A percentile compares a stretch with the other conserved stretches of the same genome.
These are phyloP conservation scores for Mythimna pallens DNA, from an alignment of 2,888 invertebrate genomes.

Conservation along the genomic window DNA sequence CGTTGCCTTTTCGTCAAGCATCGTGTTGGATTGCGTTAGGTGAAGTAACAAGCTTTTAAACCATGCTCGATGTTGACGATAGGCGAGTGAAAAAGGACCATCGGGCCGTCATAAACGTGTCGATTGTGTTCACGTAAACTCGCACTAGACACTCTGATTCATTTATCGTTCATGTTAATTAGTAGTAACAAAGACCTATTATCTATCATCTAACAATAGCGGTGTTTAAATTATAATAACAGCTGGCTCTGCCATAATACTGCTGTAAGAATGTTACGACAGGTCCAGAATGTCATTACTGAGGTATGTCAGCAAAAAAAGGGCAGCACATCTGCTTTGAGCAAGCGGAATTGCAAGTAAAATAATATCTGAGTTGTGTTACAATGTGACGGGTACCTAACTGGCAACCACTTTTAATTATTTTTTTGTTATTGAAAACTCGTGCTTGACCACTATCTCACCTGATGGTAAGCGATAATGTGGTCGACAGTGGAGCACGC, in stretches of 20 bases:
- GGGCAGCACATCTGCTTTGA: slow-evolving; percentile 11
- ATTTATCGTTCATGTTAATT: slow-evolving; percentile 16
- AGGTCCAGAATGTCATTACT: slow-evolving; percentile 18
- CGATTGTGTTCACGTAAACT: too few relatives aligned
- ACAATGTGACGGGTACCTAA: neutral
- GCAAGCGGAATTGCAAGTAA: neutral
- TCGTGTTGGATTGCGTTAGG: too few relatives aligned
- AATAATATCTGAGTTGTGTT: neutral
- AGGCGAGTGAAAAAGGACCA: too few relatives aligned
- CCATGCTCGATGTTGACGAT: too few relatives aligned
- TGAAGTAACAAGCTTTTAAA: too few relatives aligned
- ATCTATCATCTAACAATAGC: slow-evolving; percentile 35
- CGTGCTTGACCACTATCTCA: too few relatives aligned
- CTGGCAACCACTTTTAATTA: too few relatives aligned
- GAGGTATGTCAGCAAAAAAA: slow-evolving; percentile 21
- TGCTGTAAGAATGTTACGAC: slow-evolving; percentile 30
- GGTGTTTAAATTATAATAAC: slow-evolving; percentile 24
- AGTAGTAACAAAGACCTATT: slow-evolving; percentile 27
- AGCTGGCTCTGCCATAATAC: slow-evolving; percentile 17
- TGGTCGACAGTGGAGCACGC: too few relatives aligned
- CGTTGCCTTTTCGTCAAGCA: too few relatives aligned
- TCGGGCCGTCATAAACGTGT: too few relatives aligned
- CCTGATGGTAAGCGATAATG: too few relatives aligned
- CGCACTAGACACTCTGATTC: neutral
- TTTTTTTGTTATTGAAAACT: too few relatives aligned